phyloP scores from a whole-genome alignment of 2,797 vertebrate species.

The Paguma larvata region DNA sequence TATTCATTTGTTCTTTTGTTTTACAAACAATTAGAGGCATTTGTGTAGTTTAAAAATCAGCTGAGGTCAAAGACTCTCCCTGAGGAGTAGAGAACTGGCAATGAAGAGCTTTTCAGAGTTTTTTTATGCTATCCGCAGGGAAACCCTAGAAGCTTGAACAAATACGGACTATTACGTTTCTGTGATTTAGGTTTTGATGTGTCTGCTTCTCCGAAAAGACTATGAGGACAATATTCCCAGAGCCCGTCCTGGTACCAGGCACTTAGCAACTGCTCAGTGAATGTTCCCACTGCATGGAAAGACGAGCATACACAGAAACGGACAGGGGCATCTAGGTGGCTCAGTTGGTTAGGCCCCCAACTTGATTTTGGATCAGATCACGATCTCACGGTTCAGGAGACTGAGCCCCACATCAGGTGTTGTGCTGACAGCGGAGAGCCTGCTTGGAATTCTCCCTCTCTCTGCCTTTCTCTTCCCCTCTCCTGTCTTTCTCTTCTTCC shows the following conservation, averaged over 20 bases:
- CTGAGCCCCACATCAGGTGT: too few species aligned
- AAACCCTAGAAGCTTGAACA: background rate
- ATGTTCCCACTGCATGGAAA: background rate
- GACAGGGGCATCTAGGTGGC: too few species aligned
- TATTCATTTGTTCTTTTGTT: constrained; percentile 2
- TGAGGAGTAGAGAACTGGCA: background rate
- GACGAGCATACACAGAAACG: background rate
- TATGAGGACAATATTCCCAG: background rate
- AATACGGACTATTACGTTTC: background rate
- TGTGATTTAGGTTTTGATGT: background rate
- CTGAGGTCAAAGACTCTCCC: background rate
- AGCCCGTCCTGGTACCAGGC: background rate
- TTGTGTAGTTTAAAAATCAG: background rate
- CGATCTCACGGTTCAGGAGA: too few species aligned
- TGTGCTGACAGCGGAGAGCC: too few species aligned
- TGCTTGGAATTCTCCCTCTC: too few species aligned
- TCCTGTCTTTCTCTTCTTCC: too few species aligned
- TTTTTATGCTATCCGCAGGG: background rate
- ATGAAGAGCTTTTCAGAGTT: background rate
- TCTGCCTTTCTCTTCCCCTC: too few species aligned
- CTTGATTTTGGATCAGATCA: too few species aligned
- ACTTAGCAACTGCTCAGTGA: background rate
- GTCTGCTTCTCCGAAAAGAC: background rate
- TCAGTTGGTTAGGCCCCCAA: too few species aligned
- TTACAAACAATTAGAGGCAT: constrained; percentile 43